Conservation (phyloP, 1,140 invertebrate species). For the Pygmarrhopalites habei region DNA sequence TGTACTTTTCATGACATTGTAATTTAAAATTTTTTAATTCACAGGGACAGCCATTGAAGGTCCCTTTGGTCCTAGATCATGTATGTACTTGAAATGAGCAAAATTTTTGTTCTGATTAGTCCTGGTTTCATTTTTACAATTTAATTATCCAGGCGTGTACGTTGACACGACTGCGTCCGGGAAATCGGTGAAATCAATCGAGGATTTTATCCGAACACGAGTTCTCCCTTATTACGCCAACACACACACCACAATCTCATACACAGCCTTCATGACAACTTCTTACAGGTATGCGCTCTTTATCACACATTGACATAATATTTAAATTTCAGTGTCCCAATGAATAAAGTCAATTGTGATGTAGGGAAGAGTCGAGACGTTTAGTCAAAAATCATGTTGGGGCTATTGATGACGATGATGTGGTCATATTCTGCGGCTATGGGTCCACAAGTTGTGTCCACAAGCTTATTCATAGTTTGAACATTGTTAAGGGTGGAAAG, state of each 20-base stretch:
- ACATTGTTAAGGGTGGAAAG: constrained; percentile 39
- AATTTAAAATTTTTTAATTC: too few relatives aligned
- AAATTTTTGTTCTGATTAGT: not conserved
- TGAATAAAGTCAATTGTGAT: not conserved
- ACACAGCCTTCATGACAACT: constrained; percentile 51
- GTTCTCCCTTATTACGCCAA: constrained; percentile 54
- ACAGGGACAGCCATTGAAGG: not conserved
- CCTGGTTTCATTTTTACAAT: not conserved
- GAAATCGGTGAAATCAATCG: constrained; percentile 48
- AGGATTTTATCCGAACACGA: constrained; percentile 49
- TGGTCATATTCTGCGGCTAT: constrained; percentile 51
- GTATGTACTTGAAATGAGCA: not conserved
- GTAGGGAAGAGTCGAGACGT: constrained; percentile 44
- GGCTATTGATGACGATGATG: constrained; percentile 48
- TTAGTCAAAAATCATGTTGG: constrained; percentile 49
- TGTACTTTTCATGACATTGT: too few relatives aligned
- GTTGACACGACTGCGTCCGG: constrained; percentile 46
- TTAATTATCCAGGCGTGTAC: constrained; percentile 25
- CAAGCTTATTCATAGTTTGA: constrained; percentile 58
- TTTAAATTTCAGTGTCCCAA: not conserved
- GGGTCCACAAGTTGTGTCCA: constrained; percentile 53
- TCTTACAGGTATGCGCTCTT: constrained; percentile 43
- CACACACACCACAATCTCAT: constrained; percentile 52
- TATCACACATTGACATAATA: not conserved
- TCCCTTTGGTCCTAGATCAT: not conserved